These are phyloP conservation scores for Laterallus jamaicensis DNA, from an alignment of 2,113 vertebrate species.

Conservation along the genomic window DNA sequence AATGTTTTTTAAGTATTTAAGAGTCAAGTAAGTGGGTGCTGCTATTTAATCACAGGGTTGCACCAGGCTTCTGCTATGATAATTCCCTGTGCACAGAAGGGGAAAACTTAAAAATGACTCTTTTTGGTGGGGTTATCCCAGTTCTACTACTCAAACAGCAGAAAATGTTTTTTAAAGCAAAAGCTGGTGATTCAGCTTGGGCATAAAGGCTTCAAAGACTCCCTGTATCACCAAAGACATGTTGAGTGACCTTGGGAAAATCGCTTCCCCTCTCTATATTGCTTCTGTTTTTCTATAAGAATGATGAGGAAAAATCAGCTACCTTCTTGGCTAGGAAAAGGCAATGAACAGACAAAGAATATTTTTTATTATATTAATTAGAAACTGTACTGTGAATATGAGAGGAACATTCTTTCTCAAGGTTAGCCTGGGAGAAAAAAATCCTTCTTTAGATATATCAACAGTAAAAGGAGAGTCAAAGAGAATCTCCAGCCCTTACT, in stretches of 20 bases:
- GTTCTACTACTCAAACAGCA: neutral
- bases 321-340: conserved; percentile 24
- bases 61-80: neutral
- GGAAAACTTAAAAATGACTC: neutral
- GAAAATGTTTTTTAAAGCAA: neutral
- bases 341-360: neutral
- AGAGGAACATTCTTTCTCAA: conserved; percentile 11
- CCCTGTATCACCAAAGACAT: neutral
- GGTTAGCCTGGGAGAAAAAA: conserved; percentile 7
- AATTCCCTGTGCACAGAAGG: neutral
- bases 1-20: conserved; percentile 57
- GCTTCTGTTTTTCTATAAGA: conserved; percentile 2
- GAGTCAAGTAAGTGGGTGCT: conserved; percentile 18
- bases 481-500: too few relatives aligned
- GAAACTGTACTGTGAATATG: conserved; percentile 11
- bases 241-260: conserved; percentile 8
- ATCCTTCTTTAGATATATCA: neutral
- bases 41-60: conserved; percentile 11
- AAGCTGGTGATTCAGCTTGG: neutral
- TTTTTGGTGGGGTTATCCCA: neutral
- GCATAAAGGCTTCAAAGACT: conserved; percentile 7
- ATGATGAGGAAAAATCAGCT: neutral
- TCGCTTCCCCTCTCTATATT: neutral
- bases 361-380: conserved; percentile 42
- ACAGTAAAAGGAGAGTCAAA: too few relatives aligned